These are phyloP conservation scores for Thereva nobilitata DNA, from an alignment of 2,888 invertebrate species.

Conservation along the genomic window DNA sequence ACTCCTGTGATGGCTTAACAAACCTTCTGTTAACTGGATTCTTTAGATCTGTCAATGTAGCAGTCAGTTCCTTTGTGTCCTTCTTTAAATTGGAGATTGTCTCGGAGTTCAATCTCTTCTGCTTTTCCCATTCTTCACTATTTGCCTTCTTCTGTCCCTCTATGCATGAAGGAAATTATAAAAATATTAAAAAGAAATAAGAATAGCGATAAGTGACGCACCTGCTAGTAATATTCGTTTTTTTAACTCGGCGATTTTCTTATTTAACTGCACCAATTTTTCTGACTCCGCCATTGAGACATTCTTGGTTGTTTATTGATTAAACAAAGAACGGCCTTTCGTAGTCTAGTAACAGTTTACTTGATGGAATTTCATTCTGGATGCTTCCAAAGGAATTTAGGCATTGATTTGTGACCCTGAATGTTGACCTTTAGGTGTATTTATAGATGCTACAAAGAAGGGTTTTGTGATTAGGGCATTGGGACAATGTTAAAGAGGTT, in stretches of 20 bases:
- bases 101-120: constrained; percentile 72
- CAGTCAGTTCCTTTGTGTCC: constrained; percentile 68
- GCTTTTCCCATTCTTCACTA: constrained; percentile 78
- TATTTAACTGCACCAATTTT: constrained; percentile 61
- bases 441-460: too few species aligned
- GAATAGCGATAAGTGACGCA: constrained; percentile 51
- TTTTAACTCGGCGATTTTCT: constrained; percentile 81
- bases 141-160: constrained; percentile 86
- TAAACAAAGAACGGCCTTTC: constrained; percentile 1
- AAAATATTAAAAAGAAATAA: neutral
- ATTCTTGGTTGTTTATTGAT: constrained; percentile 18
- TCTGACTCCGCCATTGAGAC: constrained; percentile 49
- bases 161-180: constrained; percentile 50
- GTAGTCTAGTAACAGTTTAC: too few species aligned
- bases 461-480: too few species aligned
- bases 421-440: too few species aligned
- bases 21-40: constrained; percentile 54
- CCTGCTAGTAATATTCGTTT: constrained; percentile 85
- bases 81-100: constrained; percentile 73
- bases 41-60: constrained; percentile 60
- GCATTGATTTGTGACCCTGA: too few species aligned
- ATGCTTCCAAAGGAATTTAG: too few species aligned
- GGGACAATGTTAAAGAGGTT: too few species aligned
- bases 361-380: too few species aligned
- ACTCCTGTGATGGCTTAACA: constrained; percentile 46